Percentiles rank a stretch among this genome's conserved stretches.
Evolutionary conservation across 53 echinoderm and acorn worm genomes (phyloP).

Genomic region (Zoroaster sp.): DNA sequence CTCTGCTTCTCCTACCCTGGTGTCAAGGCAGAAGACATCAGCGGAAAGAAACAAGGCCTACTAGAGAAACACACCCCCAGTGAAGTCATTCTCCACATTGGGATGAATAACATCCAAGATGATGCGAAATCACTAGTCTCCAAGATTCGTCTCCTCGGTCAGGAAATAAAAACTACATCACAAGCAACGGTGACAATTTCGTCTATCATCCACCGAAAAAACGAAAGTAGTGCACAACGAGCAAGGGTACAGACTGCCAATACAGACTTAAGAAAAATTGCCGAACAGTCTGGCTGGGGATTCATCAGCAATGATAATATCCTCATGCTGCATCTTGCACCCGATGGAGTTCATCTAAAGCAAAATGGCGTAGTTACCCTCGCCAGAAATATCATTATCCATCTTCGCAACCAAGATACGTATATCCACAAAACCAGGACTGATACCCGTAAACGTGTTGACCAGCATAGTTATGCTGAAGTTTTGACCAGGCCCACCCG

Average conservation of each 20-base stretch:
- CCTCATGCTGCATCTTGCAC: not conserved
- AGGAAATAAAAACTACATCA: not conserved
- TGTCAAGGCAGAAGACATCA: conserved; percentile 19
- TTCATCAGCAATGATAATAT: too few relatives aligned
- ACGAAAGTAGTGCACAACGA: too few relatives aligned
- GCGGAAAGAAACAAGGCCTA: not conserved
- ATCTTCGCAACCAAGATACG: not conserved
- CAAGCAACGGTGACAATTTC: not conserved
- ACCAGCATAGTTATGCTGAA: too few relatives aligned
- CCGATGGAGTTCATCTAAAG: conserved; percentile 22
- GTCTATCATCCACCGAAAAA: too few relatives aligned
- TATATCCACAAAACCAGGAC: too few relatives aligned
- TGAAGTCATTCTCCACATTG: conserved; percentile 12
- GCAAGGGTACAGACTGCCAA: too few relatives aligned
- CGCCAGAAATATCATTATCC: not conserved
- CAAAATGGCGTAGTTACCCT: not conserved
- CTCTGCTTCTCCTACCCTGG: not conserved
- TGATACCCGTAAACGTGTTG: too few relatives aligned
- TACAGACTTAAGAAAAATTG: too few relatives aligned
- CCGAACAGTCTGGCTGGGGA: too few relatives aligned
- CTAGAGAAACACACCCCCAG: not conserved
- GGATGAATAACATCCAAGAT: conserved; percentile 20
- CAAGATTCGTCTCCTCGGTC: not conserved
- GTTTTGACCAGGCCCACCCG: too few relatives aligned
- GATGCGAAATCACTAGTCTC: not conserved